Conservation (phyloP, 2,797 vertebrate species). For the Eulemur rubriventer region DNA sequence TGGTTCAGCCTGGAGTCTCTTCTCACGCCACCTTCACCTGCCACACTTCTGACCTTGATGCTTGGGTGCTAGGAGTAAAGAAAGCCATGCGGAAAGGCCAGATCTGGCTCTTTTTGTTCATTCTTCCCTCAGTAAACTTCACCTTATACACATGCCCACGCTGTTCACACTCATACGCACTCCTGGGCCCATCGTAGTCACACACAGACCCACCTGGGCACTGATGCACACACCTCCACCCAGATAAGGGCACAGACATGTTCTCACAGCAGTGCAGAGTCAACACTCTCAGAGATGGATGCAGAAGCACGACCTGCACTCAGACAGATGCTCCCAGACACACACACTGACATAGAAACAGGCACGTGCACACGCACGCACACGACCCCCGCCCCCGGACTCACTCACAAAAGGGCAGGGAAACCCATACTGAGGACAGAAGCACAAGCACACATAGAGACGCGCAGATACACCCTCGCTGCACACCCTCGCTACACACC, state of each 20-base stretch:
- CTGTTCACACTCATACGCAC: neutral
- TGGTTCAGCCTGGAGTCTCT: neutral
- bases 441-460: neutral
- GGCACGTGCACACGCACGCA: too few relatives aligned
- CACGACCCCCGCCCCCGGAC: neutral
- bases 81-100: neutral
- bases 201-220: neutral
- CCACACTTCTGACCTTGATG: neutral
- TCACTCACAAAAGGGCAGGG: neutral
- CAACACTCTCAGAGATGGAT: neutral
- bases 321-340: neutral
- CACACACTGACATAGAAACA: neutral
- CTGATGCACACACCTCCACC: neutral
- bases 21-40: neutral
- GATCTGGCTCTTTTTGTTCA: neutral
- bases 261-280: neutral
- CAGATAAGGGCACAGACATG: neutral
- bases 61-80: neutral
- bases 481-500: neutral
- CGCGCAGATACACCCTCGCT: neutral
- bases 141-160: neutral
- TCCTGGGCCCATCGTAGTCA: neutral
- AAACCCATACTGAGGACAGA: neutral
- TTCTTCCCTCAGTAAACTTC: neutral
- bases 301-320: neutral